Evolutionary conservation across 2,797 vertebrate species (phyloP), one percentile per base, ranked within the genome.

Genomic region (Menidia menidia): DNA sequence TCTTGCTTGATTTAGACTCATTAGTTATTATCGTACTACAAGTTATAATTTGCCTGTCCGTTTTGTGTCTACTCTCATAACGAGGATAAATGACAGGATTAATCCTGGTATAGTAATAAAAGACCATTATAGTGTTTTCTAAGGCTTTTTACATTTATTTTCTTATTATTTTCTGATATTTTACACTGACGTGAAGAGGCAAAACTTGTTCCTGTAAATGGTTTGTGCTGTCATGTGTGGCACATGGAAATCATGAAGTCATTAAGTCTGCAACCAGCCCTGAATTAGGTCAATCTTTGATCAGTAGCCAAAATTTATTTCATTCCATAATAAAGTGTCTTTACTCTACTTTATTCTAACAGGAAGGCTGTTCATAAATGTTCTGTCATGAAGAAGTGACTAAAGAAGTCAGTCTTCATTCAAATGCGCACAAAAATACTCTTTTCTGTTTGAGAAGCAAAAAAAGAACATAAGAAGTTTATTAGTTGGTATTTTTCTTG

Each of bases 341-440:
- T 14, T 52, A 30, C 31, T 52, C 30, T 14, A 52, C 11, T 31
- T 2, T 6, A 25, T 52, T 4, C 31, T 4, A 52, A 25, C 14
- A 2, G 45, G 4, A n/a, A 18, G 10, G 8, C 7, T 4, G 19
- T 42, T 50, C 18, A 32, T 2, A 39, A 71, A 6, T 55, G n/a
- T 64, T 48, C 6, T 47, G 47, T 25, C 15, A 50, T 48, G 19
- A 59, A 6, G 35, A 33, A 16, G 7, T 18, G 60, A 54, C 64
- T 60, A 67, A 60, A 57, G 19, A 52, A 60, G 2, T 32, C 44
- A 42, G 43, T 53, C 10, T 19, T 71, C 31, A 45, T 72, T 62
- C 3, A n/a, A 8, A 30, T 12, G 13, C 2, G 4, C 18, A 12
- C 25, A 25, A 25, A 25, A 25, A 25, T 2, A 25, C 25, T n/a